Base-by-base conservation (phyloP, 2,797 vertebrate species). In the Phylloscopus collybita region DNA sequence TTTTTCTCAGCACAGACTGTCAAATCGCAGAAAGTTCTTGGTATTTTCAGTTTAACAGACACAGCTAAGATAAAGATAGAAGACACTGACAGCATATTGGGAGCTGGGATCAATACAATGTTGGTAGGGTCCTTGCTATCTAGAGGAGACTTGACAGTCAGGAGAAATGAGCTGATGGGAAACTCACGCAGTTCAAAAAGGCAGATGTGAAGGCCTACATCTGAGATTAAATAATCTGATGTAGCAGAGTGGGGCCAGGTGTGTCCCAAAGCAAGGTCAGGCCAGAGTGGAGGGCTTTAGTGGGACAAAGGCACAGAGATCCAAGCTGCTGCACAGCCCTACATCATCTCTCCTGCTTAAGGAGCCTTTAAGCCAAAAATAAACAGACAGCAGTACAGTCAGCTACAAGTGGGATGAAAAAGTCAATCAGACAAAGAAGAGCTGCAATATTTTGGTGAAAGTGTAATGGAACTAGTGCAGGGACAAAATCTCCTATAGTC, bases 291-390 rank as follows among this genome's bases (percentile, higher is more conserved):
- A 50, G 16, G 13, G 45, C 6, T 80, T 45, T 0, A 29, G 16
- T 34, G 11, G 44, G 26, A 13, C 34, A 89, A 30, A 67, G 29
- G 5, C n/a, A 27, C 13, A 44, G n/a, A 65, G 13, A n/a, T 8
- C 13, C 42, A 64, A 12, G 32, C 0, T 53, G 11, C 19, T 50
- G 54, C 42, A 40, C 15, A 10, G 10, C 1, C 2, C 32, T 40
- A 8, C 19, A 17, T 30, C 57, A 38, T 19, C 53, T 38, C 19
- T 76, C 10, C 32, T 71, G 26, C 53, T 70, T 25, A 16, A 62
- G 61, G 49, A 75, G 7, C 19, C n/a, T 44, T 22, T 22, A 11
- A 3, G 2, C 2, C 40, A 75, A 71, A 62, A 36, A 21, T 10
- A 80, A 64, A 15, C 11, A 45, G 7, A 14, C 29, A 50, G 12